Evolutionary conservation across 2,113 vertebrate genomes (phyloP), one percentile per base, ranked within the genome.

Genomic region (Psammodynastes pulverulentus): DNA sequence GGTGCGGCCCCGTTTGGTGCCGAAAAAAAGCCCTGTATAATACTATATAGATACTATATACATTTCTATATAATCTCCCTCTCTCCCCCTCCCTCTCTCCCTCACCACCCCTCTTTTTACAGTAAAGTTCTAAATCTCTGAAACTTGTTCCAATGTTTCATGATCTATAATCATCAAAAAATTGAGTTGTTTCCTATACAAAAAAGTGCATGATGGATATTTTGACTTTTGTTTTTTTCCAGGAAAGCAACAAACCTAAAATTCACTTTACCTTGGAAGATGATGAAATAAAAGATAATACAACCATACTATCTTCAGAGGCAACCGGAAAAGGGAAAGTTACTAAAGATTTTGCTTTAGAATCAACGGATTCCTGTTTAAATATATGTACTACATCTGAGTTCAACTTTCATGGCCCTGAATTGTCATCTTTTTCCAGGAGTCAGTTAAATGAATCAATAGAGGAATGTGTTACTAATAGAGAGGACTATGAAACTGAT

Each of bases 281-380:
- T 9, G 93, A 95, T 39, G 96, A 96, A 49, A 91, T 54, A 87
- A 96, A 96, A 72, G 95, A 97, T 54, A 96, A 96, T 88, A 97
- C 97, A 97, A 97, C 97, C 89, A 95, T 94, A 0, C 93, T 97
- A 23, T 97, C 97, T 94, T 97, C 96, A 0, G 97, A 97, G 84
- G 72, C 46, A 43, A 93, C 92, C 52, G 89, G 88, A 84, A 34
- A 96, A 91, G 93, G 93, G 46, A 93, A 89, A 86, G 67, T 17
- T 87, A 29, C n/a, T 67, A 45, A 94, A 52, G 97, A 96, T 94
- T 95, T 1, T 0, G 46, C 94, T 95, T 51, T 96, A 92, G 96
- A 97, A 51, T 93, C 96, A 0, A 93, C 94, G 86, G 93, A 97
- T 96, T 96, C 96, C 88, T 94, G 92, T 88, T 95, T 98, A 84